A percentile compares a stretch with the other conserved stretches of the same genome.
phyloP scores from a whole-genome alignment of 2,113 vertebrate genomes.

The Brachyistius frenatus region DNA sequence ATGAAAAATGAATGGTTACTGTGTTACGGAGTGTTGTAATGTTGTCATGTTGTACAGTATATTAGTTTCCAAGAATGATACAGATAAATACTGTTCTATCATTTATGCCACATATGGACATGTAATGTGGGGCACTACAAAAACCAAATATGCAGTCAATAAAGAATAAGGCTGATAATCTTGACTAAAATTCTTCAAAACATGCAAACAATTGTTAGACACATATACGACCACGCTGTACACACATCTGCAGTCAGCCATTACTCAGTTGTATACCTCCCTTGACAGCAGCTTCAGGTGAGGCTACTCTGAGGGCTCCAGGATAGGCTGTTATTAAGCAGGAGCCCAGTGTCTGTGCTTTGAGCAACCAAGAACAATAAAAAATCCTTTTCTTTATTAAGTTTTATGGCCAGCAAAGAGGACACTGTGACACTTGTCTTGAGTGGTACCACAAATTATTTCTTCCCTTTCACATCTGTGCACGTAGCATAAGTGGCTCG shows the following conservation, averaged over 20 bases:
- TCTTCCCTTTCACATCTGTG: constrained; percentile 53
- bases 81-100: too few relatives aligned
- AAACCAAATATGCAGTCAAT: background rate
- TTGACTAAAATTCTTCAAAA: constrained; percentile 11
- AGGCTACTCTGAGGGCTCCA: constrained; percentile 45
- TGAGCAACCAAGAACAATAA: constrained; percentile 75
- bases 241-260: constrained; percentile 50
- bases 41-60: too few relatives aligned
- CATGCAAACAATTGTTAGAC: constrained; percentile 33
- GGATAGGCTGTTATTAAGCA: constrained; percentile 73
- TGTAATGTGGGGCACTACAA: too few relatives aligned
- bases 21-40: too few relatives aligned
- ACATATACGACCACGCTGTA: constrained; percentile 4
- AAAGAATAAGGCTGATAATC: constrained; percentile 14
- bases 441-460: constrained; percentile 61
- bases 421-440: constrained; percentile 80
- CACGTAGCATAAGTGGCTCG: constrained; percentile 11
- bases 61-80: too few relatives aligned
- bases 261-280: constrained; percentile 63
- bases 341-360: constrained; percentile 55
- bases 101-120: background rate
- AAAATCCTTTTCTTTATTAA: constrained; percentile 83
- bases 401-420: constrained; percentile 80
- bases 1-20: too few relatives aligned
- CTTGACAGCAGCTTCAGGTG: constrained; percentile 72